phyloP scores from a whole-genome alignment of 2,797 vertebrate species.

The Spheniscus humboldti region DNA sequence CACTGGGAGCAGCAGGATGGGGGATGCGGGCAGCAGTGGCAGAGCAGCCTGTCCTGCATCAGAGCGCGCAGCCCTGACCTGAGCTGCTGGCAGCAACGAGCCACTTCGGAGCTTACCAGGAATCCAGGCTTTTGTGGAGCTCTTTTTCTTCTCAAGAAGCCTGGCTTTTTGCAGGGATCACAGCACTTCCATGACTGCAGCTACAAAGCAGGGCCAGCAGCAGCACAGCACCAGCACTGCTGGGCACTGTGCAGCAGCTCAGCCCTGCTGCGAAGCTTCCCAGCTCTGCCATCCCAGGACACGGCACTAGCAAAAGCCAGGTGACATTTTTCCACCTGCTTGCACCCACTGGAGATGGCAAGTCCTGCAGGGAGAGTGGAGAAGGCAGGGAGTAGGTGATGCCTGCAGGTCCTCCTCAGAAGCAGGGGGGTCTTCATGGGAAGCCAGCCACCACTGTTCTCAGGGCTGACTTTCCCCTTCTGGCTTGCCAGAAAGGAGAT shows the following conservation, averaged over 20 bases:
- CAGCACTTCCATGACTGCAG: neutral
- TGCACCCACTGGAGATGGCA: neutral
- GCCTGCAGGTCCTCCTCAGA: neutral
- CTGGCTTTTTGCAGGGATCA: neutral
- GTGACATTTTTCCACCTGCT: neutral
- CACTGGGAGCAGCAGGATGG: neutral
- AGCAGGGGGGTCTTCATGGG: neutral
- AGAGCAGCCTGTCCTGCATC: neutral
- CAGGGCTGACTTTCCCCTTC: neutral
- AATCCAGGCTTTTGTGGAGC: neutral
- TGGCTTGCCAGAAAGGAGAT: neutral
- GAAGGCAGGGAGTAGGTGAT: neutral
- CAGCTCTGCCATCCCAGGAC: neutral
- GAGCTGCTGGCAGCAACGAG: neutral
- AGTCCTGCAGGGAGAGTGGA: neutral
- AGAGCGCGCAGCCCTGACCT: neutral
- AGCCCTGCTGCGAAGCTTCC: neutral
- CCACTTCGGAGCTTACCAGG: neutral
- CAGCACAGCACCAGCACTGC: neutral
- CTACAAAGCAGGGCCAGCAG: neutral
- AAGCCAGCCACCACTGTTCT: neutral
- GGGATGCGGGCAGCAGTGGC: fast-evolving
- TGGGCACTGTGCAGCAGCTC: neutral
- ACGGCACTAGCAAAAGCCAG: neutral
- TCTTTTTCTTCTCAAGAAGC: neutral